Base-by-base conservation (phyloP, 2,888 invertebrate species). In the Melanostoma mellinum region DNA sequence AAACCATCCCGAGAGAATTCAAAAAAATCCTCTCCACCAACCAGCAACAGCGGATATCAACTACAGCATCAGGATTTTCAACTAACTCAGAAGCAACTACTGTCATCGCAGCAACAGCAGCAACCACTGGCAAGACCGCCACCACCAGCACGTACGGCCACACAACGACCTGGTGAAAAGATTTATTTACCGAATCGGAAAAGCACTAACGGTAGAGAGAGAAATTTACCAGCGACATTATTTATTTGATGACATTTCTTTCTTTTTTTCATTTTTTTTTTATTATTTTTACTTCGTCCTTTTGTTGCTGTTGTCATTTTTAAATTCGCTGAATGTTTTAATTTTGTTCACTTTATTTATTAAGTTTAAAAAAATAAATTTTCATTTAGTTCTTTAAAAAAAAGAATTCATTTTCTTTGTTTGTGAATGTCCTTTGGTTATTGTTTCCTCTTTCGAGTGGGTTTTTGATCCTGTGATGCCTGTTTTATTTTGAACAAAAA, bases 1-100 rank as follows among this genome's bases (percentile, higher is more conserved):
- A 91, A 91, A 53, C 91, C 90, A 38, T 90, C 90, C 8, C 87
- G 90, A 6, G 89, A 89, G 68, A 91, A 91, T 85, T 89, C 91
- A 1, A 91, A 91, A 85, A 90, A 90, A 79, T 89, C 90, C 1
- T 88, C 90, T 2, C 88, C 88, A 68, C 87, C 88, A 56, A 89
- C 88, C 33, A n/a, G n/a, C n/a, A 89, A 89, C 85, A 73, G 88
- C 79, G 89, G 89, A 55, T 90, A 90, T 86, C 88, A 89, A 52
- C 58, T 40, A 40, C 74, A 73, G 50, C 20, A 20, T 20, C 79
- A 86, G 69, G 89, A 89, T n/a, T 88, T 88, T 46, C 89, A 90
- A 60, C 73, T 74, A 42, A 75, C 55, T 71, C 75, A 67, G 30
- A 84, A 84, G 65, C 88, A 89, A 72, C 77, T 89, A 35, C 87